Conservation (phyloP, 2,113 vertebrate species). For the Rhodinocichla rosea region DNA sequence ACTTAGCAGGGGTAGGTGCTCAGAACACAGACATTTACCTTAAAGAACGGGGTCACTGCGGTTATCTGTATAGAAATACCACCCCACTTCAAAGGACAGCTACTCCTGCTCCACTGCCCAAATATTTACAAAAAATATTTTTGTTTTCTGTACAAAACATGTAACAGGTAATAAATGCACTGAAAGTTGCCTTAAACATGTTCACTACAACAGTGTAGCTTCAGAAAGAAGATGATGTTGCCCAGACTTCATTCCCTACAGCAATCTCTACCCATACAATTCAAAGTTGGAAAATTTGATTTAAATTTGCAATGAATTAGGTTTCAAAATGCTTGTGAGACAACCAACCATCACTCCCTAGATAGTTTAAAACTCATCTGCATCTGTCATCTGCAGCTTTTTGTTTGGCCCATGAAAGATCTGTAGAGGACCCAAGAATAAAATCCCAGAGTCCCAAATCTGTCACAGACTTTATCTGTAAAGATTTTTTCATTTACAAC, state of each 20-base stretch:
- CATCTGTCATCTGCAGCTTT: background rate
- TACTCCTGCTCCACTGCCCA: background rate
- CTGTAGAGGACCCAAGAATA: background rate
- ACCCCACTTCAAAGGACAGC: constrained; percentile 37
- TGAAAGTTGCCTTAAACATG: background rate
- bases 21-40: background rate
- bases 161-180: background rate
- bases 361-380: background rate
- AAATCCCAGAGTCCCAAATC: background rate
- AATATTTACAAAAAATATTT: background rate
- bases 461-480: background rate
- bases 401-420: background rate
- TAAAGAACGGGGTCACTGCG: background rate
- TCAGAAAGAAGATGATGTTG: background rate
- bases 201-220: background rate
- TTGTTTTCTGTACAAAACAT: background rate
- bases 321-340: background rate
- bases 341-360: background rate
- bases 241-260: background rate
- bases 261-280: background rate
- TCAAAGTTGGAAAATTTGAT: background rate
- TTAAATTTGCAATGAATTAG: background rate
- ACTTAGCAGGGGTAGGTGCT: background rate
- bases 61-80: constrained; percentile 30
- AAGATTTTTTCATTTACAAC: background rate